Evolutionary conservation across 2,888 invertebrate species (phyloP), one percentile per base, ranked within the genome.

Genomic region (Helicoverpa assulta): DNA sequence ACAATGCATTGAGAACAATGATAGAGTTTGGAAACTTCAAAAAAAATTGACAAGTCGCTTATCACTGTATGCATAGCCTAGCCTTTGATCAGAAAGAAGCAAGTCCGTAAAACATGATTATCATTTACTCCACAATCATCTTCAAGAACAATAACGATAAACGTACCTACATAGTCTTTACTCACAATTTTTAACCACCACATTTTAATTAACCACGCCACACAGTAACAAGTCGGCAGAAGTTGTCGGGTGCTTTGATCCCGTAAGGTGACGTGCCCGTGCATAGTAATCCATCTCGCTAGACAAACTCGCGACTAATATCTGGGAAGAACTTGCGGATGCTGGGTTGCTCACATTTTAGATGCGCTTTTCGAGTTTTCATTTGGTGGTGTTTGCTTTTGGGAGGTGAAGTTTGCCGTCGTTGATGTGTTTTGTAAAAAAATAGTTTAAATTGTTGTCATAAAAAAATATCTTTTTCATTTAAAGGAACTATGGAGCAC

Each of bases 241-340:
- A 90, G 87, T 89, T 90, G 85, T 78, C 75, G 63, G 77, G 79
- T 81, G 84, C 84, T 82, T 85, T 85, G 85, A 85, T 86, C 83
- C 86, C 78, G 84, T 88, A 90, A 91, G 90, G 91, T 84, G 72
- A 84, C 92, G 89, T 92, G 93, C 88, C 85, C 76, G 80, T 80
- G 92, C 92, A 92, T 92, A 92, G 89, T 92, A 92, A 92, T 91
- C 87, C 83, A 85, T 85, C 88, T 85, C 81, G 80, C 79, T 81
- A 85, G 88, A 84, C 85, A 86, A 81, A 88, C 85, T 84, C 77
- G 68, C 78, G 85, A 84, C 75, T 80, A 85, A 85, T 83, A 79
- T 83, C 76, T 67, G 56, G 60, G 56, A 10, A 73, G 69, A 79
- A 83, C 58, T 81, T 81, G 52, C 64, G 57, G 66, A 59, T 62